These are phyloP conservation scores for Wasmannia auropunctata DNA, from an alignment of 1,140 invertebrate genomes.

Conservation along the genomic window DNA sequence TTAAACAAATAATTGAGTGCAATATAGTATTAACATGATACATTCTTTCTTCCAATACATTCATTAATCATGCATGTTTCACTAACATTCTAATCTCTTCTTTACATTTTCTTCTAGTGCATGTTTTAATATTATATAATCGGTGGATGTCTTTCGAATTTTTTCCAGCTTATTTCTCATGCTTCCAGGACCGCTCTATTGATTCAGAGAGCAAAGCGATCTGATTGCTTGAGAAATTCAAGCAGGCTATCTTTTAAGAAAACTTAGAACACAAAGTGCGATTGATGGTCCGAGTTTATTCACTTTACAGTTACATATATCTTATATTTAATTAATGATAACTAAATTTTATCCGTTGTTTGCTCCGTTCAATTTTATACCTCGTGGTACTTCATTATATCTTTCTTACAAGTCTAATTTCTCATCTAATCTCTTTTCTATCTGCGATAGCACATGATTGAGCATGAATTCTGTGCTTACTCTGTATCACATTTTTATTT, in stretches of 20 bases:
- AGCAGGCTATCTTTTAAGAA: background rate
- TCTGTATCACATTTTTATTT: background rate
- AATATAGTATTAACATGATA: background rate
- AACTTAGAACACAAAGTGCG: constrained; percentile 19
- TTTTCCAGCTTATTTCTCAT: constrained; percentile 49
- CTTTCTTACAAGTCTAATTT: background rate
- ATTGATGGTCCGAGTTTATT: background rate
- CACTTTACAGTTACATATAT: background rate
- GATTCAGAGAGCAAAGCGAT: constrained; percentile 66
- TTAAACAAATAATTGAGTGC: background rate
- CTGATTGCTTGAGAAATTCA: constrained; percentile 22
- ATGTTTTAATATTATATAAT: constrained; percentile 32
- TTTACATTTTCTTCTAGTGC: constrained; percentile 18
- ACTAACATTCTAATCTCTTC: constrained; percentile 1
- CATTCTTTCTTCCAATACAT: background rate
- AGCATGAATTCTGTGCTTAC: background rate
- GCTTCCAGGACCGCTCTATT: constrained; percentile 58
- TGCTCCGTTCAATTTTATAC: background rate
- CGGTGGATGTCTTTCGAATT: constrained; percentile 39
- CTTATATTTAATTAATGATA: background rate
- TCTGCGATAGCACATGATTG: background rate
- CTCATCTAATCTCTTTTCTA: background rate
- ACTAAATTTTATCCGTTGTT: background rate
- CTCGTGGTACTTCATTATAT: background rate
- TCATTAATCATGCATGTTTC: constrained; percentile 25